A percentile compares a stretch with the other conserved stretches of the same genome.
Evolutionary conservation across 2,797 vertebrate genomes (phyloP).

Genomic region (Macroramphosus scolopax): DNA sequence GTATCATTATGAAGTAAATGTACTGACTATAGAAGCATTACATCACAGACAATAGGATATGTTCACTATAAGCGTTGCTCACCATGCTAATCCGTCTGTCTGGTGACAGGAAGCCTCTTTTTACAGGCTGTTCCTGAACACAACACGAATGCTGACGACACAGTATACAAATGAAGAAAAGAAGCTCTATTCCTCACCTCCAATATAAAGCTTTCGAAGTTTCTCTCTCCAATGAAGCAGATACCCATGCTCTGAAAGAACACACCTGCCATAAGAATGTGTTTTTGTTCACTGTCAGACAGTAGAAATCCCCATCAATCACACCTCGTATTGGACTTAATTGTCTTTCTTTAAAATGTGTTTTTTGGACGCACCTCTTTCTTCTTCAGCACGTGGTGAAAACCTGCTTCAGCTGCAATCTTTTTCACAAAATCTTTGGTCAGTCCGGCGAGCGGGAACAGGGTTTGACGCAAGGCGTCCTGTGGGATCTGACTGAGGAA

Average conservation of each 20-base stretch:
- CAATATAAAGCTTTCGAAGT: slow-evolving; percentile 92
- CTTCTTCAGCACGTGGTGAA: slow-evolving; percentile 89
- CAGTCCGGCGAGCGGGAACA: slow-evolving; percentile 91
- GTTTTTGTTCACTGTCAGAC: too few relatives aligned
- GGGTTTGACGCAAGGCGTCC: slow-evolving; percentile 83
- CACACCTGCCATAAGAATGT: too few relatives aligned
- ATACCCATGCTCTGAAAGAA: slow-evolving; percentile 93
- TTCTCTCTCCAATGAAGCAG: slow-evolving; percentile 93
- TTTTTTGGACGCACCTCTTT: slow-evolving; percentile 82
- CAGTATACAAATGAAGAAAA: background rate
- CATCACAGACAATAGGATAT: too few relatives aligned
- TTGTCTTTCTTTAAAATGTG: background rate
- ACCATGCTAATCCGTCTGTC: too few relatives aligned
- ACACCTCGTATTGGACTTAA: background rate
- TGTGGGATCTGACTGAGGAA: slow-evolving; percentile 97
- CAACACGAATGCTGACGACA: background rate
- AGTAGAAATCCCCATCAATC: too few relatives aligned
- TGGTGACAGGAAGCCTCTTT: too few relatives aligned
- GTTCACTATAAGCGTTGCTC: too few relatives aligned
- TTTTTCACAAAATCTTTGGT: slow-evolving; percentile 92
- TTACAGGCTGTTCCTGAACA: background rate
- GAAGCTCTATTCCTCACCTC: slow-evolving; percentile 81
- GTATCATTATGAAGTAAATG: too few relatives aligned
- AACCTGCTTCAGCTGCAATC: slow-evolving; percentile 87
- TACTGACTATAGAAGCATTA: too few relatives aligned